A percentile compares a stretch with the other conserved stretches of the same genome.
phyloP scores from a whole-genome alignment of 2,113 vertebrate species.

The Gallinago jamesoni region DNA sequence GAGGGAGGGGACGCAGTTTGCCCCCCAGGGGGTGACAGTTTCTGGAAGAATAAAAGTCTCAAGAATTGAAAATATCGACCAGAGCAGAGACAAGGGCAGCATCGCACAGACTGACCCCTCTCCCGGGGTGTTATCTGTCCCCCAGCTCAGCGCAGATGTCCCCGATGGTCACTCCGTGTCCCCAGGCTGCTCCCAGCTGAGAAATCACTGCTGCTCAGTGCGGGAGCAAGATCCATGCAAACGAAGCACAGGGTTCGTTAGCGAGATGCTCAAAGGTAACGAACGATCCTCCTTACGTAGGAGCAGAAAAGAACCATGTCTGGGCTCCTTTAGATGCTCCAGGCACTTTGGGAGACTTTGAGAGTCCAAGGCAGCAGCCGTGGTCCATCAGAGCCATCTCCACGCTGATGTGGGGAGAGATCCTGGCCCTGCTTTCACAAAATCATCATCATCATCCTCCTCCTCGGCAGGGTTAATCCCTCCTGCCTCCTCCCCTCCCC shows the following conservation, averaged over 20 bases:
- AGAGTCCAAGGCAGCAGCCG: not conserved
- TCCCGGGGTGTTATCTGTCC: fast-evolving
- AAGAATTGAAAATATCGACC: too few relatives aligned
- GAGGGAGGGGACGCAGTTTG: too few relatives aligned
- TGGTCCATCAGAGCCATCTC: not conserved
- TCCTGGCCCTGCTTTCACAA: not conserved
- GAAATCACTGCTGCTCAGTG: not conserved
- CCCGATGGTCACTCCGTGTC: not conserved
- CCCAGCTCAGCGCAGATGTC: not conserved
- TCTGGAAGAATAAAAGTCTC: not conserved
- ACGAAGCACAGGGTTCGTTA: fast-evolving
- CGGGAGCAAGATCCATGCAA: fast-evolving
- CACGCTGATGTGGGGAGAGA: fast-evolving
- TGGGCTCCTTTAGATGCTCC: not conserved
- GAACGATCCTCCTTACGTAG: not conserved
- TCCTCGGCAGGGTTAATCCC: not conserved
- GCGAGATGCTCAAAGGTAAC: not conserved
- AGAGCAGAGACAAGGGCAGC: not conserved
- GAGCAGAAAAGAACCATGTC: not conserved
- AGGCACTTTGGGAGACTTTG: fast-evolving
- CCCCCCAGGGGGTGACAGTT: too few relatives aligned
- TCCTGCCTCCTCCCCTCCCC: not conserved
- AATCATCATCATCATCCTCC: too few relatives aligned
- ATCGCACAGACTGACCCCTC: fast-evolving
- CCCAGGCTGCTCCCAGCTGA: not conserved